Conservation (phyloP, 30 jellyfish, hydroid and myxozoan species). For the Turritopsis rubra region DNA sequence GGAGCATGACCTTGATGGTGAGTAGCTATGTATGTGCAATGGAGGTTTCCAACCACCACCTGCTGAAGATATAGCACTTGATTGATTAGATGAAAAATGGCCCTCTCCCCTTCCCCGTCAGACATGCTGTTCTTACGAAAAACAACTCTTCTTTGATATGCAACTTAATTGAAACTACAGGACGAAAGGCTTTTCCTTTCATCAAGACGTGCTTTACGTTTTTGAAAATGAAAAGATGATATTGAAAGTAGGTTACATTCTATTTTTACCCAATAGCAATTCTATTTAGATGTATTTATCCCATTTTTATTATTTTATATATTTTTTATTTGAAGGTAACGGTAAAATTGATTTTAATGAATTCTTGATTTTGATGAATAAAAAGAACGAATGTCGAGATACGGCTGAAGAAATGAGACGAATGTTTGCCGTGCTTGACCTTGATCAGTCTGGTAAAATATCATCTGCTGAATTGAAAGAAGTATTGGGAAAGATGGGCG, state of each 20-base stretch:
- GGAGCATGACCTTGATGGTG: conserved; percentile 1
- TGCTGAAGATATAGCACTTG: background rate
- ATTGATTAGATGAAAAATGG: background rate
- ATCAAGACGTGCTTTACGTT: no score
- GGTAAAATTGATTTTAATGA: background rate
- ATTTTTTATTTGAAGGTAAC: background rate
- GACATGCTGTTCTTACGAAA: no score
- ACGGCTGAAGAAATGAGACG: background rate
- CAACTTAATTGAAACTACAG: no score
- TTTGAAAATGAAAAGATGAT: no score
- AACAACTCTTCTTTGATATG: no score
- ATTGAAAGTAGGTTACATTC: background rate
- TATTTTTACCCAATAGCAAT: background rate
- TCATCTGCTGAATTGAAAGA: background rate
- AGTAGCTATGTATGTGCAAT: background rate
- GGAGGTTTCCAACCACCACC: no score
- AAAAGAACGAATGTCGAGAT: background rate
- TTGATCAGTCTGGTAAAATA: conserved; percentile 3
- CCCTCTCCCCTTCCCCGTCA: no score
- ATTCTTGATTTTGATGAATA: background rate
- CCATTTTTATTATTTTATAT: background rate
- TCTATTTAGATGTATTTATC: background rate
- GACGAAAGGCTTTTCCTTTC: no score
- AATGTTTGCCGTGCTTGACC: background rate
- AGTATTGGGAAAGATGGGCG: conserved; percentile 8